These are phyloP conservation scores for Sarcophaga carnaria DNA, from an alignment of 2,888 invertebrate genomes.

Conservation along the genomic window DNA sequence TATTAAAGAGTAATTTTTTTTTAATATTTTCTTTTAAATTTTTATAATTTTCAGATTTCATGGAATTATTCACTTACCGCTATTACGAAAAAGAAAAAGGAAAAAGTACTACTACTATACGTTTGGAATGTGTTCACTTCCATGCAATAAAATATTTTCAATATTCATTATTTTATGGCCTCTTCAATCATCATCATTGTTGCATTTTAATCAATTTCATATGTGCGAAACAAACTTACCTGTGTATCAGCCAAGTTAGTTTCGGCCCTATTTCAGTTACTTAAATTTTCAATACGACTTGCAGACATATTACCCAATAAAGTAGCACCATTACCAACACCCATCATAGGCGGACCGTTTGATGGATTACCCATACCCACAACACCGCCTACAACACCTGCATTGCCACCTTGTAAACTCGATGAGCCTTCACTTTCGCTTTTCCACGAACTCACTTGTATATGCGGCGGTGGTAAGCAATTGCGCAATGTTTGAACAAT, in stretches of 20 bases:
- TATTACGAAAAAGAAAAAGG: constrained; percentile 23
- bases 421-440: constrained; percentile 85
- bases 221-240: constrained; percentile 58
- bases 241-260: constrained; percentile 31
- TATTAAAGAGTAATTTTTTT: background rate
- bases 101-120: constrained; percentile 25
- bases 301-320: constrained; percentile 61
- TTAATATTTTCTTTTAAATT: too few species aligned
- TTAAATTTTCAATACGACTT: constrained; percentile 72
- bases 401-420: constrained; percentile 55
- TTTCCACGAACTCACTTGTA: constrained; percentile 94
- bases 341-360: constrained; percentile 34
- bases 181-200: background rate
- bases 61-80: constrained; percentile 24
- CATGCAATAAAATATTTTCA: constrained; percentile 39
- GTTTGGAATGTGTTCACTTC: constrained; percentile 55
- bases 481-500: constrained; percentile 92
- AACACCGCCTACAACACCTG: constrained; percentile 16
- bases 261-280: constrained; percentile 65
- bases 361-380: constrained; percentile 36
- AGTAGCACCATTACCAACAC: constrained; percentile 58
- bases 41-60: too few species aligned
- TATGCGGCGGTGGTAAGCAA: constrained; percentile 93
- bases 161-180: constrained; percentile 47
- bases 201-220: background rate